A percentile compares a stretch with the other conserved stretches of the same genome.
These are phyloP conservation scores for Acanthurus leucopareius DNA, from an alignment of 2,797 vertebrate genomes.

Conservation along the genomic window DNA sequence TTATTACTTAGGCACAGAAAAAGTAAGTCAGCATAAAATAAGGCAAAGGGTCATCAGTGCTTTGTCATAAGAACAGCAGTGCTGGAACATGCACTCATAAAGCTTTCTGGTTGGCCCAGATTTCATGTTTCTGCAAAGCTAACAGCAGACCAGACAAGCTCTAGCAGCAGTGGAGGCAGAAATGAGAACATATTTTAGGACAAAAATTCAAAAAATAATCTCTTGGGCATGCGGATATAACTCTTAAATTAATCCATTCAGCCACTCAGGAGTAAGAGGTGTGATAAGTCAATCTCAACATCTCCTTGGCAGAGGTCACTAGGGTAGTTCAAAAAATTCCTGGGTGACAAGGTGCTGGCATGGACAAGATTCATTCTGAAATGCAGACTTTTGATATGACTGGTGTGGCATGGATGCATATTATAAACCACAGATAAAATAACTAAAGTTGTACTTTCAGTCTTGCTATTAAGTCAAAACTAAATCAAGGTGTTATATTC, in stretches of 20 bases:
- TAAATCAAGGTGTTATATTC: too few relatives aligned
- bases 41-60: neutral
- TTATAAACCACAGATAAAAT: too few relatives aligned
- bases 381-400: conserved; percentile 19
- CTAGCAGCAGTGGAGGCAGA: conserved; percentile 15
- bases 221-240: neutral
- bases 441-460: neutral
- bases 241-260: neutral
- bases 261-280: neutral
- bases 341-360: neutral
- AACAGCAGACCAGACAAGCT: conserved; percentile 4
- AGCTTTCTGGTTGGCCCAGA: conserved; percentile 1
- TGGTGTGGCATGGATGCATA: neutral
- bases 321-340: neutral
- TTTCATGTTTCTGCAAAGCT: neutral
- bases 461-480: neutral
- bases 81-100: neutral
- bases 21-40: conserved; percentile 7
- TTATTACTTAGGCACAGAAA: neutral
- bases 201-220: neutral
- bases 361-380: neutral
- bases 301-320: conserved; percentile 28
- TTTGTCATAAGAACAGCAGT: neutral
- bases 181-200: neutral
- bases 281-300: neutral